Evolutionary conservation across 2,888 invertebrate genomes (phyloP).

Genomic region (Platycnemis pennipes): DNA sequence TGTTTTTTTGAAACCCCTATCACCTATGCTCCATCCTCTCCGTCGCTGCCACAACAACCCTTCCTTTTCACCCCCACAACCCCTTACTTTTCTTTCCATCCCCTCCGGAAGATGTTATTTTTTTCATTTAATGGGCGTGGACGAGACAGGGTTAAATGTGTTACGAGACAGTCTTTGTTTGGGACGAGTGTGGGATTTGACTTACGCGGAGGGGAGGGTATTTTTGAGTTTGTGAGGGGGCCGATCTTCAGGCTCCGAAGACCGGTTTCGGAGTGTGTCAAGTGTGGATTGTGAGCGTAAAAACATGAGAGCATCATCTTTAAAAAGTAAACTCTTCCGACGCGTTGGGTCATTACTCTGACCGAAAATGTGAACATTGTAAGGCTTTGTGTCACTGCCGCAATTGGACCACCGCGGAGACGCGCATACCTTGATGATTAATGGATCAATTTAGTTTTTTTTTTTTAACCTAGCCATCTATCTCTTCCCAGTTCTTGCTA

Average conservation of each 20-base stretch:
- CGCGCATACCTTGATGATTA: neutral
- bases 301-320: constrained; percentile 24
- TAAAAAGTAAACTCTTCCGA: constrained; percentile 25
- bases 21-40: neutral
- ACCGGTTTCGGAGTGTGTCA: constrained; percentile 36
- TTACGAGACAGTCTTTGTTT: constrained; percentile 39
- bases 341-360: neutral
- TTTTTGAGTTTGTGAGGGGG: neutral
- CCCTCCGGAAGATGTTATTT: neutral
- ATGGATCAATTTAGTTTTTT: neutral
- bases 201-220: neutral
- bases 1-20: neutral
- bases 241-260: neutral
- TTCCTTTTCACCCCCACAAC: neutral
- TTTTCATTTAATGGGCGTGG: neutral
- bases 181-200: neutral
- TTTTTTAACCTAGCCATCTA: neutral
- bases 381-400: neutral
- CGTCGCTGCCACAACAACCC: neutral
- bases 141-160: constrained; percentile 27
- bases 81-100: constrained; percentile 13
- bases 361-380: neutral
- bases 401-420: neutral
- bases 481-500: too few species aligned
- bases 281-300: constrained; percentile 19